These are phyloP conservation scores for Apodemus speciosus DNA, from an alignment of 2,113 vertebrate genomes.

Conservation along the genomic window DNA sequence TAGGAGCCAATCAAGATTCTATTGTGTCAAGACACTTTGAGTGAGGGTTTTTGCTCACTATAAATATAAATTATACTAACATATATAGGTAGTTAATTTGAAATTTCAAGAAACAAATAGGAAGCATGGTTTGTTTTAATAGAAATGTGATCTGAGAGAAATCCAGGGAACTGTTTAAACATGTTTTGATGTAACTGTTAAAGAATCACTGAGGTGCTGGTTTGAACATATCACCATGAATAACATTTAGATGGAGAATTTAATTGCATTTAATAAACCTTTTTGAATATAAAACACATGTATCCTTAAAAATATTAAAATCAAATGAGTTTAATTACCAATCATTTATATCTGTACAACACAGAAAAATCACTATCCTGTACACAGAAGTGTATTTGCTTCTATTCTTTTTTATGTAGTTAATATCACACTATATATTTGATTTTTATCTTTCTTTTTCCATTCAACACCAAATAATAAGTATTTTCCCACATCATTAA, in stretches of 20 bases:
- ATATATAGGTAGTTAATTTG: slow-evolving; percentile 40
- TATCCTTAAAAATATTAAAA: background rate
- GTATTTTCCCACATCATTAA: slow-evolving; percentile 60
- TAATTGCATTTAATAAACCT: slow-evolving; percentile 4
- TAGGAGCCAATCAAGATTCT: background rate
- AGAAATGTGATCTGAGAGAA: slow-evolving; percentile 57
- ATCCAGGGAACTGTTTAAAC: slow-evolving; percentile 42
- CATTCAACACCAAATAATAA: slow-evolving; percentile 65
- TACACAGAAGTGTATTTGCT: slow-evolving; percentile 19
- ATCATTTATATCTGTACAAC: background rate
- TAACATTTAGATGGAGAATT: slow-evolving; percentile 51
- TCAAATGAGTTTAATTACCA: background rate
- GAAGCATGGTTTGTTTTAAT: slow-evolving; percentile 43
- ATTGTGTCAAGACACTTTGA: slow-evolving; percentile 26
- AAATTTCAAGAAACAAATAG: slow-evolving; percentile 29
- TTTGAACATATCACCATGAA: slow-evolving; percentile 2
- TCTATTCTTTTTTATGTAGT: slow-evolving; percentile 40
- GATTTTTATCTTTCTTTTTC: slow-evolving; percentile 32
- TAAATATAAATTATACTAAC: slow-evolving; percentile 32
- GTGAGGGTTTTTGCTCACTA: background rate
- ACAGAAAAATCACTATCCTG: background rate
- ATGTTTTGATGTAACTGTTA: slow-evolving; percentile 21
- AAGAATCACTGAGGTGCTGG: slow-evolving; percentile 44
- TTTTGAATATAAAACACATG: background rate
- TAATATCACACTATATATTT: slow-evolving; percentile 35